Percentiles rank a stretch among this genome's conserved stretches.
Evolutionary conservation across 1,140 invertebrate genomes (phyloP).

Genomic region (Sarcophaga peregrina): DNA sequence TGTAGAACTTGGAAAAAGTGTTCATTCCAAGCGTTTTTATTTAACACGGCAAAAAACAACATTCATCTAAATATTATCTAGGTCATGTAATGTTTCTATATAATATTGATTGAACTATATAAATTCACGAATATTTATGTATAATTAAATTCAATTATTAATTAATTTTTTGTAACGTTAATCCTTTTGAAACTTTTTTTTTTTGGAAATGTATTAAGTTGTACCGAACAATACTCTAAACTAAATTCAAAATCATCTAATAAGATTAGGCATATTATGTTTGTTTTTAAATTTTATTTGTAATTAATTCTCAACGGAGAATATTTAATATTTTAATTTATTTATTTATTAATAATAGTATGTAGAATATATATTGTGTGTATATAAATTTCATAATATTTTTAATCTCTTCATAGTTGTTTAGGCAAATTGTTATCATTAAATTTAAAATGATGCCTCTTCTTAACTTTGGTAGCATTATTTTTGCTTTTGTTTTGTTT

Average conservation of each 20-base stretch:
- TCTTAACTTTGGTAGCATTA: neutral
- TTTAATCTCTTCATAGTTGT: neutral
- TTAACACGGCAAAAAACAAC: constrained; percentile 14
- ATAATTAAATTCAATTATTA: neutral
- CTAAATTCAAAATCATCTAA: too few species aligned
- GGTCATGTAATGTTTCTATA: constrained; percentile 24
- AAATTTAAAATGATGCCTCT: neutral
- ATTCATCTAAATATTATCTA: constrained; percentile 20
- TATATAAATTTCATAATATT: neutral
- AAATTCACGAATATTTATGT: constrained; percentile 22
- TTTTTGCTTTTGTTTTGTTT: neutral
- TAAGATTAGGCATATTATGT: too few species aligned
- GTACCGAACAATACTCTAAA: too few species aligned
- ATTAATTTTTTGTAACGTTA: neutral
- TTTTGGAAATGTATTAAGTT: too few species aligned
- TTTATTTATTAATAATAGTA: too few species aligned
- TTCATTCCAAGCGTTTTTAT: constrained; percentile 29
- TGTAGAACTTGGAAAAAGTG: neutral
- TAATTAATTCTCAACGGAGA: too few species aligned
- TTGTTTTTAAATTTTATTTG: too few species aligned
- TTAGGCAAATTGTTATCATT: neutral
- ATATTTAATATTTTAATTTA: too few species aligned
- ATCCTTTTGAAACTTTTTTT: too few species aligned
- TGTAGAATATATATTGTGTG: neutral
- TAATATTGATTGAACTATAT: constrained; percentile 4